Conservation (phyloP, 2,113 vertebrate species). For the Corvus moneduloides region DNA sequence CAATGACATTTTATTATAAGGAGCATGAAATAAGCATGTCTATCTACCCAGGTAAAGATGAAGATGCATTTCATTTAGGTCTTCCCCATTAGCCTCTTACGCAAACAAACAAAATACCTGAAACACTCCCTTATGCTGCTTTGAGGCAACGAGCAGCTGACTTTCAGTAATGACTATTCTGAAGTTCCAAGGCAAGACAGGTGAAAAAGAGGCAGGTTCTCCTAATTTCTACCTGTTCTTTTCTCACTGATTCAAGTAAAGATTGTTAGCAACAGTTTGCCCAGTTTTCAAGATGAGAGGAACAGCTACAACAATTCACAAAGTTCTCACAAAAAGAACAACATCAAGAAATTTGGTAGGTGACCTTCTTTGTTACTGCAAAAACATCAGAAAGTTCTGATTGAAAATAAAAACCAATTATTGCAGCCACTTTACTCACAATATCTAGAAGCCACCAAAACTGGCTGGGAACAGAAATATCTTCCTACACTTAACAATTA, state of each 20-base stretch:
- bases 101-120: not conserved
- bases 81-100: not conserved
- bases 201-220: not conserved
- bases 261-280: not conserved
- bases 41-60: not conserved
- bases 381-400: not conserved
- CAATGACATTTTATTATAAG: not conserved
- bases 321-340: not conserved
- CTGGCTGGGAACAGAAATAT: not conserved
- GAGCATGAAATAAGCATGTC: not conserved
- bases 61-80: not conserved
- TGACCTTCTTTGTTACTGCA: not conserved
- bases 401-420: not conserved
- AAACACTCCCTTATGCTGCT: not conserved
- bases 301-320: not conserved
- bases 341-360: not conserved
- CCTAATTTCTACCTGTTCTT: not conserved
- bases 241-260: not conserved
- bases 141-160: not conserved
- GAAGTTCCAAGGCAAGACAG: not conserved
- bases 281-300: not conserved
- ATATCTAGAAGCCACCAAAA: not conserved
- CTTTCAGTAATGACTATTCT: not conserved
- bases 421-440: not conserved
- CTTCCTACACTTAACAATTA: not conserved